A percentile compares a stretch with the other conserved stretches of the same genome.
phyloP scores from a whole-genome alignment of 2,888 invertebrate genomes.

The Eupithecia vulgata region DNA sequence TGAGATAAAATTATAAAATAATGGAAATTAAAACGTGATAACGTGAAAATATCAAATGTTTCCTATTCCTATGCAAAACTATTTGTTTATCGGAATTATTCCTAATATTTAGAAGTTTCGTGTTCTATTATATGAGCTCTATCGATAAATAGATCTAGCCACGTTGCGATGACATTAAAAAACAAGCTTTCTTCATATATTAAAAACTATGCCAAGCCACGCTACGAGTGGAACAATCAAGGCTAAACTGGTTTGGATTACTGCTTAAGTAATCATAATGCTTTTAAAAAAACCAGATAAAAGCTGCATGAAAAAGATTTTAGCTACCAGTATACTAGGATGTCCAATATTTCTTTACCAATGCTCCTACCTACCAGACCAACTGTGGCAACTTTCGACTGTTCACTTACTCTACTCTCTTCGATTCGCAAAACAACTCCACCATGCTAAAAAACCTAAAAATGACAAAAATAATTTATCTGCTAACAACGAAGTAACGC shows the following conservation, averaged over 20 bases:
- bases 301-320: slow-evolving; percentile 2
- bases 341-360: slow-evolving; percentile 15
- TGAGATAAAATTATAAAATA: slow-evolving; percentile 36
- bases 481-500: slow-evolving; percentile 66
- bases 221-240: slow-evolving; percentile 23
- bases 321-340: slow-evolving; percentile 12
- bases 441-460: slow-evolving; percentile 59
- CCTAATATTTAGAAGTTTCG: slow-evolving; percentile 29
- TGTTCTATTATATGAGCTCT: slow-evolving; percentile 30
- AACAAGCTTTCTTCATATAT: slow-evolving; percentile 33
- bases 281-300: not conserved
- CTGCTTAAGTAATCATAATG: slow-evolving; percentile 14
- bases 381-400: slow-evolving; percentile 15
- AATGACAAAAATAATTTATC: slow-evolving; percentile 65
- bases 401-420: slow-evolving; percentile 25
- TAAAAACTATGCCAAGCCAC: slow-evolving; percentile 38
- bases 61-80: slow-evolving; percentile 6
- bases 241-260: not conserved
- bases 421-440: slow-evolving; percentile 43
- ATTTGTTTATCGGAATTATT: slow-evolving; percentile 31
- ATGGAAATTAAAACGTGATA: slow-evolving; percentile 20
- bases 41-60: slow-evolving; percentile 20
- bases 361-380: slow-evolving; percentile 34
- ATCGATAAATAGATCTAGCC: slow-evolving; percentile 23
- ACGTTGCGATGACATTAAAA: slow-evolving; percentile 34